Percentiles rank a stretch among this genome's conserved stretches.
Evolutionary conservation across 2,888 invertebrate species (phyloP).

Genomic region (Polymixis lichenea): DNA sequence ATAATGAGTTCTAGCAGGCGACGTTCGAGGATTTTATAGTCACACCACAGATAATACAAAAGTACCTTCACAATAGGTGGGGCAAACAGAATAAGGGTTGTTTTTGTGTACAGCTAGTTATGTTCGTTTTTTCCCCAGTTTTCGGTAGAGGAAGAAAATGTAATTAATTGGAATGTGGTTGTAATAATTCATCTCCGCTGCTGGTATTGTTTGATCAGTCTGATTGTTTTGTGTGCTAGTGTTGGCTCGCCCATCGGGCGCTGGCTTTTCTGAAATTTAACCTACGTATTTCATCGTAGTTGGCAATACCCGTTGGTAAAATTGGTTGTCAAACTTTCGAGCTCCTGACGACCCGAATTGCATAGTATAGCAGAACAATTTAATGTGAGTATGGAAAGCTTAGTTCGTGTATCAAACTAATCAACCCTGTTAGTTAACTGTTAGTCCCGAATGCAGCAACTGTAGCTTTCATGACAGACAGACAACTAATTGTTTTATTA

Average conservation of each 20-base stretch:
- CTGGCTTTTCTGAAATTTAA: slow-evolving; percentile 9
- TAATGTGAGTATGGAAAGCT: neutral
- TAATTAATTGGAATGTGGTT: slow-evolving; percentile 26
- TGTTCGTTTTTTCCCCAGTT: neutral
- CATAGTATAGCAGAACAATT: neutral
- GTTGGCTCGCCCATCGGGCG: neutral
- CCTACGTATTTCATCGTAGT: neutral
- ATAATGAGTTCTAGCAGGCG: slow-evolving; percentile 58
- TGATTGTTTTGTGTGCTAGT: slow-evolving; percentile 12
- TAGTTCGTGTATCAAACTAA: neutral
- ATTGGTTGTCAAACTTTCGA: too few species aligned
- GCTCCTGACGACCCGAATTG: too few species aligned
- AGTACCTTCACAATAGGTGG: neutral
- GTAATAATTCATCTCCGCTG: slow-evolving; percentile 24
- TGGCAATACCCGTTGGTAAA: too few species aligned
- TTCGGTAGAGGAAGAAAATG: slow-evolving; percentile 22
- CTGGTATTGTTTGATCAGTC: slow-evolving; percentile 1
- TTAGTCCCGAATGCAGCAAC: neutral
- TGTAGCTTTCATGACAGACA: neutral
- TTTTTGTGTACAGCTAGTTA: neutral
- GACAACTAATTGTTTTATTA: neutral
- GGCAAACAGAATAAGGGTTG: neutral
- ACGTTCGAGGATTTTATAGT: slow-evolving; percentile 19
- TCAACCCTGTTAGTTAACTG: neutral
- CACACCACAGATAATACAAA: slow-evolving; percentile 25